A percentile compares a stretch with the other conserved stretches of the same genome.
Conservation (phyloP, 2,113 vertebrate genomes). For the Apeltes quadracus region DNA sequence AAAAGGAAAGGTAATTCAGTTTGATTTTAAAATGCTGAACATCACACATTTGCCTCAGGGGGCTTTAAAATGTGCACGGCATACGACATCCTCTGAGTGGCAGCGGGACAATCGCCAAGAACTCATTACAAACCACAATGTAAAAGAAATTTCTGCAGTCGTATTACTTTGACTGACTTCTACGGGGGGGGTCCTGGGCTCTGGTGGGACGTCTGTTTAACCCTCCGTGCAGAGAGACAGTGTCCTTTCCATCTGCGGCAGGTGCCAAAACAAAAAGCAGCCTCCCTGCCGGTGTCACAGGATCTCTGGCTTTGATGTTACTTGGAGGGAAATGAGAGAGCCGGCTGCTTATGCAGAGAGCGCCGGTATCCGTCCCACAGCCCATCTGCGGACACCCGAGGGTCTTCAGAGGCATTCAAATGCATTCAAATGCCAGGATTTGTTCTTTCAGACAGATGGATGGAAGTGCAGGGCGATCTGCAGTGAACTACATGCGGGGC, state of each 20-base stretch:
- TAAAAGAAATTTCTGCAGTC: too few species aligned
- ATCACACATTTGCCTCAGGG: too few species aligned
- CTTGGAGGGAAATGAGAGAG: conserved; percentile 19
- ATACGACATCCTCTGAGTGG: too few species aligned
- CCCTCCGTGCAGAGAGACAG: too few species aligned
- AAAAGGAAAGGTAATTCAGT: neutral
- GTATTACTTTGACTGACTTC: too few species aligned
- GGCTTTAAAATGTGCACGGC: too few species aligned
- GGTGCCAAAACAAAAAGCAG: neutral
- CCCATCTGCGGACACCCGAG: conserved; percentile 12
- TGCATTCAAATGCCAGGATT: conserved; percentile 8
- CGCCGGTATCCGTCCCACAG: neutral
- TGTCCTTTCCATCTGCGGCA: conserved; percentile 12
- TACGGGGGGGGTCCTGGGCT: neutral
- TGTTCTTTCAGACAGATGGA: conserved; percentile 15
- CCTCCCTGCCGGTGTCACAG: neutral
- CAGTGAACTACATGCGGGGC: neutral
- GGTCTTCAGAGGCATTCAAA: conserved; percentile 26
- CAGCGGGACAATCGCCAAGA: too few species aligned
- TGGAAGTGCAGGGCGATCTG: conserved; percentile 18
- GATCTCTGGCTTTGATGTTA: conserved; percentile 9
- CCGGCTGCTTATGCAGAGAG: conserved; percentile 16
- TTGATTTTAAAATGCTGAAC: too few species aligned
- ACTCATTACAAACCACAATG: too few species aligned
- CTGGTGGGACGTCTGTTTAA: conserved; percentile 22